Evolutionary conservation across 1,140 invertebrate species (phyloP).

Genomic region (Hypothenemus hampei): DNA sequence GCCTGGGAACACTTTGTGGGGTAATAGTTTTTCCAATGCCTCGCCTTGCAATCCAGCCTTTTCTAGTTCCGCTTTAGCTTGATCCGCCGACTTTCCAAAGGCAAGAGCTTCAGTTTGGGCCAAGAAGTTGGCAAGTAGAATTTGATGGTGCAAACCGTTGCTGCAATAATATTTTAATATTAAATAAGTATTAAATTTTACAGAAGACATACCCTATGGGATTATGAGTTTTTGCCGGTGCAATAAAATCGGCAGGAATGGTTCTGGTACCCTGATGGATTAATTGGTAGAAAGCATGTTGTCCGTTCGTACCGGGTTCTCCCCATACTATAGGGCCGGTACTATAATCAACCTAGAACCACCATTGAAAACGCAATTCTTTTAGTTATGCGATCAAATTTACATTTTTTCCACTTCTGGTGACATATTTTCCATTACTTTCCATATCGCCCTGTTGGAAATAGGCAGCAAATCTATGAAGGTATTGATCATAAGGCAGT

Average conservation of each 20-base stretch:
- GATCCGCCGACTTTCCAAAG: conserved; percentile 79
- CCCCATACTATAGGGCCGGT: conserved; percentile 73
- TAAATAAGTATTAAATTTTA: too few relatives aligned
- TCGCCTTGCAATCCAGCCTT: conserved; percentile 66
- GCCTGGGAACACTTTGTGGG: conserved; percentile 96
- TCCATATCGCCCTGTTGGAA: conserved; percentile 99
- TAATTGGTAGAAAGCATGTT: conserved; percentile 96
- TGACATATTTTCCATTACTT: conserved; percentile 97
- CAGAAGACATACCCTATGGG: conserved; percentile 56
- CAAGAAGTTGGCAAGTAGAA: conserved; percentile 94
- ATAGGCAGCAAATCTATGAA: conserved; percentile 98
- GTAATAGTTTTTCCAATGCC: conserved; percentile 74
- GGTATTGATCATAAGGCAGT: conserved; percentile 97
- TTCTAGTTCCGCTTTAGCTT: conserved; percentile 70
- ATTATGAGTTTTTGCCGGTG: conserved; percentile 89
- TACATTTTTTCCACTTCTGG: conserved; percentile 68
- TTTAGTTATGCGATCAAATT: conserved; percentile 1
- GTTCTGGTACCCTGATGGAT: conserved; percentile 88
- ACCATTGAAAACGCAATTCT: neutral
- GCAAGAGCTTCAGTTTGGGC: conserved; percentile 98
- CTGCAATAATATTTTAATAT: conserved; percentile 36
- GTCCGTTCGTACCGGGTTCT: conserved; percentile 99
- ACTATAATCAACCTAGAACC: conserved; percentile 42
- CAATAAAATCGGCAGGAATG: conserved; percentile 97
- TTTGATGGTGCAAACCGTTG: conserved; percentile 71